phyloP scores from a whole-genome alignment of 2,797 vertebrate species.

The Sebastes wilsoni region DNA sequence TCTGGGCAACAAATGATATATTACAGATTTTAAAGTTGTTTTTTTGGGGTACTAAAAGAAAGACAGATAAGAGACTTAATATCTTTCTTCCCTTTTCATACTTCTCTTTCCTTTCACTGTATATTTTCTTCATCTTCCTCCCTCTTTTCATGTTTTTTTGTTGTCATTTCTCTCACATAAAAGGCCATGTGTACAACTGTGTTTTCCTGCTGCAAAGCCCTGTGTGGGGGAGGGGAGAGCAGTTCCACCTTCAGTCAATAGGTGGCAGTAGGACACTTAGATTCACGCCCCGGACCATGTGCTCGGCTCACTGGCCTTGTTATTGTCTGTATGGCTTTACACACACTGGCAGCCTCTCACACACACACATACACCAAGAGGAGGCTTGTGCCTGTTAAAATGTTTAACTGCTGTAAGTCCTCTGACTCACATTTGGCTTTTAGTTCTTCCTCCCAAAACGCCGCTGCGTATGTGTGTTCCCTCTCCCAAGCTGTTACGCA shows the following conservation, averaged over 20 bases:
- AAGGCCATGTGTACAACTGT: slow-evolving; percentile 11
- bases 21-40: not conserved
- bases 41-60: not conserved
- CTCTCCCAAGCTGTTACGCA: slow-evolving; percentile 41
- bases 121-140: not conserved
- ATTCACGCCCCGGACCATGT: slow-evolving; percentile 50
- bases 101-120: slow-evolving; percentile 4
- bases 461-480: slow-evolving; percentile 18
- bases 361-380: slow-evolving; percentile 32
- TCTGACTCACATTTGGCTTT: slow-evolving; percentile 75
- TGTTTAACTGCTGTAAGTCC: slow-evolving; percentile 70
- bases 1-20: not conserved
- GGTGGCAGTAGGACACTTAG: slow-evolving; percentile 78
- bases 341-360: slow-evolving; percentile 11
- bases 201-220: slow-evolving; percentile 19
- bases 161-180: slow-evolving; percentile 6
- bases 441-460: slow-evolving; percentile 55
- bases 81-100: not conserved
- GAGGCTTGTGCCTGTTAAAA: slow-evolving; percentile 63
- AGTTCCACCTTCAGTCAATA: slow-evolving; percentile 59
- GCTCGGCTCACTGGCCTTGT: slow-evolving; percentile 55
- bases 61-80: not conserved
- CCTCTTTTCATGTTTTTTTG: not conserved
- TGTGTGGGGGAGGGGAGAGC: slow-evolving; percentile 61
- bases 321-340: slow-evolving; percentile 57